Evolutionary conservation across 30 jellyfish, hydroid and myxozoan genomes (phyloP).

Genomic region (Aurelia sp.): DNA sequence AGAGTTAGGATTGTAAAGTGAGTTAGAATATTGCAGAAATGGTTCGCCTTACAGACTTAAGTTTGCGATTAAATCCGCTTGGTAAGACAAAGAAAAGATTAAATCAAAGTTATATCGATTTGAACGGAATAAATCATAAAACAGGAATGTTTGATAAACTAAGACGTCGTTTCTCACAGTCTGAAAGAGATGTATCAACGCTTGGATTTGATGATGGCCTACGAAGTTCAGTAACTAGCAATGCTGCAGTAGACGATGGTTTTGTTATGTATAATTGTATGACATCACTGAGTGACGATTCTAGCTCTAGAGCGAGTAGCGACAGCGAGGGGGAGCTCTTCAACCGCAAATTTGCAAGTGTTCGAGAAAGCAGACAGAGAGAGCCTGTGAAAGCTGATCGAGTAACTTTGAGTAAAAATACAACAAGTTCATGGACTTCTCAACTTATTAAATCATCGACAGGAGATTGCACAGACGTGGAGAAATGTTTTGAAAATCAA

Average conservation of each 20-base stretch:
- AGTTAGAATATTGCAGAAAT: neutral
- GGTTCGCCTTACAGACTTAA: constrained; percentile 39
- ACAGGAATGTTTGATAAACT: constrained; percentile 32
- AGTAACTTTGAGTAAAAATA: neutral
- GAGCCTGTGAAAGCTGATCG: too few relatives aligned
- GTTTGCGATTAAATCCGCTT: constrained; percentile 16
- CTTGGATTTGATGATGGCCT: neutral
- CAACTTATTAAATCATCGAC: neutral
- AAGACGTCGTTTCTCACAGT: constrained; percentile 62
- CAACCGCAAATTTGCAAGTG: neutral
- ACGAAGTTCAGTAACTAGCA: neutral
- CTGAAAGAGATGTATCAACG: constrained; percentile 53
- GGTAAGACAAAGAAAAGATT: constrained; percentile 50
- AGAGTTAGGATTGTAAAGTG: too few relatives aligned
- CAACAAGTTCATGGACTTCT: neutral
- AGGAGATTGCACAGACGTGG: neutral
- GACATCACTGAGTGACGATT: neutral
- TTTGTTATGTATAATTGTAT: constrained; percentile 8
- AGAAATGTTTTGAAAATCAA: neutral
- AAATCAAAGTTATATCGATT: constrained; percentile 29
- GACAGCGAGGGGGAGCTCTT: neutral
- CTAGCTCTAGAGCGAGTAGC: neutral
- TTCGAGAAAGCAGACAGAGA: too few relatives aligned
- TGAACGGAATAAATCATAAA: constrained; percentile 39
- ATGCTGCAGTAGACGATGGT: constrained; percentile 17